phyloP scores from a whole-genome alignment of 2,113 vertebrate species.

The Sinosuthora webbiana region DNA sequence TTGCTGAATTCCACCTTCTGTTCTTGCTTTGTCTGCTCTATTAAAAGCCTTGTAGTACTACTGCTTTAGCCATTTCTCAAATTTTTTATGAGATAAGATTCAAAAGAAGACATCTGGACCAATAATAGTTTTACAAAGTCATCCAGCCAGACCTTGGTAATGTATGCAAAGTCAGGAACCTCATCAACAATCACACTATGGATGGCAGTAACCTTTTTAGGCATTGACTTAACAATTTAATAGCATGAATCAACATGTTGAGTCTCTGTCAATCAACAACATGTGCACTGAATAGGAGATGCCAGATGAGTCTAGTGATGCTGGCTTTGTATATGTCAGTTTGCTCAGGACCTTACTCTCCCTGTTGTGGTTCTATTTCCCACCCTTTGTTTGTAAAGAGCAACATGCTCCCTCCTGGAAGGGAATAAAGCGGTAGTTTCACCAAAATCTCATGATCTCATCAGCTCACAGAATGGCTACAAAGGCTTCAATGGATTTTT shows the following conservation, averaged over 20 bases:
- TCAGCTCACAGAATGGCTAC: not conserved
- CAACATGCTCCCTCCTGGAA: not conserved
- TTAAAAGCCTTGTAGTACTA: not conserved
- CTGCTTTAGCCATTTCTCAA: not conserved
- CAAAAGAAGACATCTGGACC: constrained; percentile 16
- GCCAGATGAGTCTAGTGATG: not conserved
- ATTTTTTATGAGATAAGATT: not conserved
- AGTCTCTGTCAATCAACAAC: constrained; percentile 35
- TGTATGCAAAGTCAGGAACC: constrained; percentile 61
- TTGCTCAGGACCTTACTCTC: not conserved
- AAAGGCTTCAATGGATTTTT: not conserved
- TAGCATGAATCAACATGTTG: constrained; percentile 49
- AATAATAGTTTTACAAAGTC: constrained; percentile 26
- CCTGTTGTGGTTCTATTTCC: not conserved
- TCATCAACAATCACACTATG: constrained; percentile 41
- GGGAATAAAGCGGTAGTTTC: not conserved
- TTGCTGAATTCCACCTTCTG: not conserved
- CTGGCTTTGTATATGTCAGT: not conserved
- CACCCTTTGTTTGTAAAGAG: not conserved
- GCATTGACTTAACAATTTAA: constrained; percentile 57
- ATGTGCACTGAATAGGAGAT: constrained; percentile 45
- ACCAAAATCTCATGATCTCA: not conserved
- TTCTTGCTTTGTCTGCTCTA: not conserved
- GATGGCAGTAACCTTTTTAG: constrained; percentile 45
- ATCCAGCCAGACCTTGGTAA: constrained; percentile 20